phyloP scores from a whole-genome alignment of 1,140 invertebrate species.

The Dreissena polymorpha region DNA sequence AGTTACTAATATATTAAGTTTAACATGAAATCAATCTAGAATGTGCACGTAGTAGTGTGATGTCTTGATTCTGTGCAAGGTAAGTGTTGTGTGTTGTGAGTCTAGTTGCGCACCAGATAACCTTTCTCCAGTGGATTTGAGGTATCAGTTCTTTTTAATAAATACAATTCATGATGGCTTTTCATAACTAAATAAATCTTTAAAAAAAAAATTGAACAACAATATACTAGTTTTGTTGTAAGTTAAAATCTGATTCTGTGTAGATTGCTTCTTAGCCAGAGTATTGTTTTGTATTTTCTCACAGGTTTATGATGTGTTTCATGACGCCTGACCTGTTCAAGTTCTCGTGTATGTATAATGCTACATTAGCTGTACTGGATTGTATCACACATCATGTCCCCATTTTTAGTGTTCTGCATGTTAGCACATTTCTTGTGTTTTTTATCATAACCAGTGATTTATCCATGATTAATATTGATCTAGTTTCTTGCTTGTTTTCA shows the following conservation, averaged over 20 bases:
- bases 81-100: too few relatives aligned
- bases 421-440: neutral
- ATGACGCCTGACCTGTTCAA: conserved; percentile 2
- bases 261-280: neutral
- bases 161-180: neutral
- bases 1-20: too few relatives aligned
- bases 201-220: neutral
- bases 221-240: neutral
- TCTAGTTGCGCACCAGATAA: too few relatives aligned
- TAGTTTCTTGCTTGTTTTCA: neutral
- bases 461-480: neutral
- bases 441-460: neutral
- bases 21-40: too few relatives aligned
- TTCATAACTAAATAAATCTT: too few relatives aligned
- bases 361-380: neutral
- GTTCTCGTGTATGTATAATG: conserved; percentile 31
- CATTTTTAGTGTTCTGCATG: neutral
- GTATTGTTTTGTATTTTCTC: conserved; percentile 44
- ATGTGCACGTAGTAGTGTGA: too few relatives aligned
- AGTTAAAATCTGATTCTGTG: neutral
- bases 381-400: neutral
- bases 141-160: neutral
- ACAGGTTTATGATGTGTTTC: conserved; percentile 46
- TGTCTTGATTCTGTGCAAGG: too few relatives aligned
- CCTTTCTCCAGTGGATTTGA: neutral